A percentile compares a stretch with the other conserved stretches of the same genome.
Evolutionary conservation across 1,140 invertebrate species (phyloP).

Genomic region (Apis cerana): DNA sequence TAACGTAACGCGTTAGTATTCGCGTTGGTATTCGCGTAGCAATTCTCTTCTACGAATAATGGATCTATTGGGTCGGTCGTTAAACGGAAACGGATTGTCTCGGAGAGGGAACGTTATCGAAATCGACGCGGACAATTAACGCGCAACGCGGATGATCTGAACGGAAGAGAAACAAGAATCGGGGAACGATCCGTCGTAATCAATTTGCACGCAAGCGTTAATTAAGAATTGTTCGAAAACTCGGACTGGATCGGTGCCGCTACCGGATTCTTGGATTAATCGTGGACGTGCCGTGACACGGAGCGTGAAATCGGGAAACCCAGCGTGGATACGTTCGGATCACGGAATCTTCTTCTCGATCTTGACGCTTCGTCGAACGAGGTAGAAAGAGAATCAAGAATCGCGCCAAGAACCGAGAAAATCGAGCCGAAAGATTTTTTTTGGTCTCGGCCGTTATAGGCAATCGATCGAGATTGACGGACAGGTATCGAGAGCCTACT

Average conservation of each 20-base stretch:
- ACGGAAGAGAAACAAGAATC: background rate
- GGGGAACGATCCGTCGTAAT: conserved; percentile 65
- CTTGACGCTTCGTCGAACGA: background rate
- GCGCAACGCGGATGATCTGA: conserved; percentile 53
- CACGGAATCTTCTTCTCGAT: background rate
- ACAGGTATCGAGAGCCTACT: conserved; percentile 66
- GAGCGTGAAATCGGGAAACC: background rate
- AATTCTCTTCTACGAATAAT: too few relatives aligned
- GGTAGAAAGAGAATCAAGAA: too few relatives aligned
- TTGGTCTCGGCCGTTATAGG: conserved; percentile 61
- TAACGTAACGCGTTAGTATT: too few relatives aligned
- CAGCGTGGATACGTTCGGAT: background rate
- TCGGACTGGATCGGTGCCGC: background rate
- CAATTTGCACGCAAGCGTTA: conserved; percentile 67
- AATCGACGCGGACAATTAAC: conserved; percentile 68
- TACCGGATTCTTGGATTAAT: background rate
- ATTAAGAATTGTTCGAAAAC: conserved; percentile 63
- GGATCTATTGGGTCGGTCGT: conserved; percentile 46
- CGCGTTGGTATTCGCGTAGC: conserved; percentile 38
- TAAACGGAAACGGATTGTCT: conserved; percentile 57
- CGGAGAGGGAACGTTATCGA: background rate
- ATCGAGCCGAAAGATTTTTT: conserved; percentile 50
- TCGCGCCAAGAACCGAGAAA: background rate
- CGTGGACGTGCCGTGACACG: background rate
- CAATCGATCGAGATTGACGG: conserved; percentile 65